These are phyloP conservation scores for Tangara arthus DNA, from an alignment of 2,797 vertebrate genomes.

Conservation along the genomic window DNA sequence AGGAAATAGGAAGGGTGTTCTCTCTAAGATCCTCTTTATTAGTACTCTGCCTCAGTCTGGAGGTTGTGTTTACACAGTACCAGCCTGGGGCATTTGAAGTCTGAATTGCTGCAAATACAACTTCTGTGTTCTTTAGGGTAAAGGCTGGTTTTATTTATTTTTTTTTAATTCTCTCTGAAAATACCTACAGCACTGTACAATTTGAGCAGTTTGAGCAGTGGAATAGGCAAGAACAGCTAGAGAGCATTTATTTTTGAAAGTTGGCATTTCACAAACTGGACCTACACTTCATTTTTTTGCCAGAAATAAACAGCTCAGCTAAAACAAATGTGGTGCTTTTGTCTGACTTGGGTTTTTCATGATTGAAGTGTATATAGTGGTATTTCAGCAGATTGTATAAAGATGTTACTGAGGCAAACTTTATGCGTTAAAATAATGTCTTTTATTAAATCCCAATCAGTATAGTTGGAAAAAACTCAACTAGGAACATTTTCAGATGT, in stretches of 20 bases:
- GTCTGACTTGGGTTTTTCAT: not conserved
- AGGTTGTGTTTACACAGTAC: not conserved
- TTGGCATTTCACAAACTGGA: not conserved
- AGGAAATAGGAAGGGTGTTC: not conserved
- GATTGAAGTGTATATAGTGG: not conserved
- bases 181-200: not conserved
- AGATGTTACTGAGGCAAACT: not conserved
- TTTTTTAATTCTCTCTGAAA: not conserved
- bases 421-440: not conserved
- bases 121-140: not conserved
- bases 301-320: not conserved
- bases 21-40: not conserved
- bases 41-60: not conserved
- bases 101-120: not conserved
- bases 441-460: not conserved
- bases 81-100: not conserved
- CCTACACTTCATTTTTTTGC: not conserved
- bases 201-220: not conserved
- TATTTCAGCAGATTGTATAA: not conserved
- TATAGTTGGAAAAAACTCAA: not conserved
- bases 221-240: not conserved
- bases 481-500: not conserved
- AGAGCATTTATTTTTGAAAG: not conserved
- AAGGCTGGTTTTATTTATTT: not conserved
- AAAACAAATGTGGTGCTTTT: fast-evolving